A percentile compares a stretch with the other conserved stretches of the same genome.
phyloP scores from a whole-genome alignment of 64 coral and sea anemone genomes.

The Stylophora pistillata region DNA sequence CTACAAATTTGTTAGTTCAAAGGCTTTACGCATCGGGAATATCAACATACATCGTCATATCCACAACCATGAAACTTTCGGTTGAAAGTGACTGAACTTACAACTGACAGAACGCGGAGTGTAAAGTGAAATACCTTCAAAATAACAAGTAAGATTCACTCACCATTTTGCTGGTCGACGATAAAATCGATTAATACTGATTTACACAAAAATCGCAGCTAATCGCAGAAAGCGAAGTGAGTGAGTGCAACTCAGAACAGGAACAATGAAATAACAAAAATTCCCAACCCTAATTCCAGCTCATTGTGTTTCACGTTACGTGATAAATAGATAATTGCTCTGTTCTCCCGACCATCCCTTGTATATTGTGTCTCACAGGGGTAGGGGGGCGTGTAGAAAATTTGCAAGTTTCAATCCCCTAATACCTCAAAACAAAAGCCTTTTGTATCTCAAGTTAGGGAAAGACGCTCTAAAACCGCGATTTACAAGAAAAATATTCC shows the following conservation, averaged over 20 bases:
- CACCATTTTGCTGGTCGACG: constrained; percentile 24
- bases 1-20: background rate
- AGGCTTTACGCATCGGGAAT: background rate
- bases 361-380: constrained; percentile 24
- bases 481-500: background rate
- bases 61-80: background rate
- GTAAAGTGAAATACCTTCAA: background rate
- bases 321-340: constrained; percentile 27
- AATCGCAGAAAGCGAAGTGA: background rate
- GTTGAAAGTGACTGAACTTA: background rate
- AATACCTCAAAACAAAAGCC: background rate
- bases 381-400: background rate
- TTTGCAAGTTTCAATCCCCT: constrained; percentile 17
- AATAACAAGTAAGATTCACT: background rate
- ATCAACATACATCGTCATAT: background rate
- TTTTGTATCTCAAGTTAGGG: background rate
- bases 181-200: background rate
- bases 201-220: background rate
- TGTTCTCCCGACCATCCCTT: background rate
- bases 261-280: constrained; percentile 30
- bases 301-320: constrained; percentile 28
- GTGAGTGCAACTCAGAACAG: background rate
- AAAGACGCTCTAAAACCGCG: background rate
- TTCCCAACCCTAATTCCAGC: constrained; percentile 6
- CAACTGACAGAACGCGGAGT: background rate